Evolutionary conservation across 2,888 invertebrate genomes (phyloP), one percentile per base, ranked within the genome.

Genomic region (Epirrita christyi): DNA sequence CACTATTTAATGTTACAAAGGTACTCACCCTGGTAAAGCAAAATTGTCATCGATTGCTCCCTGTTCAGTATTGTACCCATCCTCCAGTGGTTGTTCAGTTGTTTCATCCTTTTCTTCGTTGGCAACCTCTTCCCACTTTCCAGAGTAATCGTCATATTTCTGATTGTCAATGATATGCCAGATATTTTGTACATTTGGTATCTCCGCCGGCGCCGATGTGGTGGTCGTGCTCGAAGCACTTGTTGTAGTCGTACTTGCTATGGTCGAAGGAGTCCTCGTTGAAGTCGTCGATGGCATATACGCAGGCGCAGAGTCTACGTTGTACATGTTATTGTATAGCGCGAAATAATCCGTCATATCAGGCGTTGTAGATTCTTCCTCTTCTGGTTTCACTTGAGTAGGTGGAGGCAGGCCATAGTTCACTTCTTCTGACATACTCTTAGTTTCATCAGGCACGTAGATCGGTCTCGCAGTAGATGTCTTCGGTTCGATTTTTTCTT

Each of bases 91-190:
- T 32, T 55, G 56, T 50, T 48, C 47, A 3, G 49, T 49, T 1
- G 56, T 64, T 14, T 59, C 61, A 32, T 66, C 53, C 13, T 57
- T 56, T 29, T 72, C 68, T 28, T 77, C 72, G 34, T 71, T 59
- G 42, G 67, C 66, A 8, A 86, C 48, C 73, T 89, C 89, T 62
- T 89, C 75, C 91, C 90, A 89, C 36, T 77, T 75, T 9, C 80
- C 82, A 42, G 77, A 65, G 64, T 79, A 75, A 51, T 87, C 75
- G 34, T 85, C 75, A 37, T 76, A 73, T 72, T 89, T 92, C 65
- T 91, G 85, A 47, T 70, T 86, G 50, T 92, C 89, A 48, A 92
- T 92, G 36, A 92, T 85, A 55, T 92, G 90, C 92, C 92, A 92
- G 67, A 92, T 84, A 64, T 90, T 84, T 71, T 89, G 79, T 7